Evolutionary conservation across 2,888 invertebrate species (phyloP).

Genomic region (Sericinus montela): DNA sequence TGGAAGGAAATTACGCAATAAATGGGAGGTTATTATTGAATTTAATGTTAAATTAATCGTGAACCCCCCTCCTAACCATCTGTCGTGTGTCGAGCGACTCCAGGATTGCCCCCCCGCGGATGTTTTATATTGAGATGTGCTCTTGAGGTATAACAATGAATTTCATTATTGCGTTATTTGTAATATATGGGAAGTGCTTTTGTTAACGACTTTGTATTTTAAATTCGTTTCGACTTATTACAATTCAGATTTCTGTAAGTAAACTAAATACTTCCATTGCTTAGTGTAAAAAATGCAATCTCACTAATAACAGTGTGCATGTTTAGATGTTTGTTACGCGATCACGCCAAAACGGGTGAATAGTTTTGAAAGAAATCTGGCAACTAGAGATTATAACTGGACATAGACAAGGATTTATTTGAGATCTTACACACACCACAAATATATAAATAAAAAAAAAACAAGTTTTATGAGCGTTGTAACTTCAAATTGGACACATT

Average conservation of each 20-base stretch:
- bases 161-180: constrained; percentile 35
- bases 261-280: too few species aligned
- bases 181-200: constrained; percentile 24
- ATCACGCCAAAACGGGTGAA: too few species aligned
- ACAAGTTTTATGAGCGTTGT: too few species aligned
- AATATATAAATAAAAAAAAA: too few species aligned
- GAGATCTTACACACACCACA: too few species aligned
- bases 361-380: too few species aligned
- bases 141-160: constrained; percentile 33
- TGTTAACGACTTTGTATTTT: constrained; percentile 13
- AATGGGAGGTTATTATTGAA: constrained; percentile 77
- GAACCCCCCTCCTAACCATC: constrained; percentile 60
- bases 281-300: too few species aligned
- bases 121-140: constrained; percentile 18
- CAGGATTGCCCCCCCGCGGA: constrained; percentile 28
- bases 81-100: constrained; percentile 50
- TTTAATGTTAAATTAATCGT: constrained; percentile 77
- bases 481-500: too few species aligned
- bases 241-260: constrained; percentile 1
- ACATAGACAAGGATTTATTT: too few species aligned
- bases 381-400: too few species aligned
- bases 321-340: too few species aligned
- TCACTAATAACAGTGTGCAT: too few species aligned
- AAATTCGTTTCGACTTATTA: constrained; percentile 5
- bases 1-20: constrained; percentile 78